Evolutionary conservation across 2,797 vertebrate species (phyloP).

Genomic region (Sparidentex hasta): DNA sequence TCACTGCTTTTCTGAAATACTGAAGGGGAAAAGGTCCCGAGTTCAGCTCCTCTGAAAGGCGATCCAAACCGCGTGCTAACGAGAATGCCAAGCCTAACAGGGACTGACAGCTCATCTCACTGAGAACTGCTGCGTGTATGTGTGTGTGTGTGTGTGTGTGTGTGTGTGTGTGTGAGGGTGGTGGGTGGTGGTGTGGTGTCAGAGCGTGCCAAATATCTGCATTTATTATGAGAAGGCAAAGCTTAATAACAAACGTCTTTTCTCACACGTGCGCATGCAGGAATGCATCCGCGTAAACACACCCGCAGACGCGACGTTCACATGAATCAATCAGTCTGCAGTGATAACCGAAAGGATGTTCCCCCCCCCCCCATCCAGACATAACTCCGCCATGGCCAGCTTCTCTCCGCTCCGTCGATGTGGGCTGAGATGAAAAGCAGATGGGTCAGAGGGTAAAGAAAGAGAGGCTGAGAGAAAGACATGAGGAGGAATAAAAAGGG

Average conservation of each 20-base stretch:
- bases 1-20: conserved; percentile 69
- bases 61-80: conserved; percentile 83
- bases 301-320: conserved; percentile 36
- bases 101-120: conserved; percentile 80
- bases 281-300: conserved; percentile 71
- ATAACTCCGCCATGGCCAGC: conserved; percentile 50
- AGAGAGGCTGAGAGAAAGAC: conserved; percentile 53
- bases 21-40: conserved; percentile 72
- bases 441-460: conserved; percentile 65
- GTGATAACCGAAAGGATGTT: conserved; percentile 57
- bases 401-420: conserved; percentile 40
- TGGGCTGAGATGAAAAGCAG: conserved; percentile 79
- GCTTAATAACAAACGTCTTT: conserved; percentile 80
- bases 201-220: conserved; percentile 79
- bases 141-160: conserved; percentile 38
- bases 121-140: conserved; percentile 63
- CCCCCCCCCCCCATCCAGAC: conserved; percentile 16
- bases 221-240: conserved; percentile 84
- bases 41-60: conserved; percentile 81
- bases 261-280: conserved; percentile 68
- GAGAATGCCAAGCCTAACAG: conserved; percentile 85
- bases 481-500: conserved; percentile 47
- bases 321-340: conserved; percentile 56
- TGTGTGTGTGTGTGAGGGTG: conserved; percentile 43
- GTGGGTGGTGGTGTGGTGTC: conserved; percentile 40